Evolutionary conservation across 2,888 invertebrate species (phyloP).

Genomic region (Diloba caeruleocephala): DNA sequence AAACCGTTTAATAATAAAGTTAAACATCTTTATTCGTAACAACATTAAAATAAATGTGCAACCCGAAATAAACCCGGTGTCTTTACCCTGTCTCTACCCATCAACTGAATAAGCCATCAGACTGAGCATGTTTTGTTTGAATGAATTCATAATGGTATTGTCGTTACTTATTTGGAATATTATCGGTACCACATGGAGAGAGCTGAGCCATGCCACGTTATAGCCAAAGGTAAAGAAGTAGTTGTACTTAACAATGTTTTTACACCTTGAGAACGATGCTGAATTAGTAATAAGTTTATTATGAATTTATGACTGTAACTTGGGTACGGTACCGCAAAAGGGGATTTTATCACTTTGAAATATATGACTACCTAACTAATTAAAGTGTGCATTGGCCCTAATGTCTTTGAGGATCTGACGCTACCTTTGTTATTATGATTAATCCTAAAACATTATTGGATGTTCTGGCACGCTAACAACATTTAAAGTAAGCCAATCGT

Average conservation of each 20-base stretch:
- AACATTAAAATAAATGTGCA: neutral
- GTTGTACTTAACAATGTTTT: constrained; percentile 75
- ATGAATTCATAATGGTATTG: constrained; percentile 47
- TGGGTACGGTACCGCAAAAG: constrained; percentile 2
- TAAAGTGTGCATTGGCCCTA: neutral
- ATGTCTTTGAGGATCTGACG: too few relatives aligned
- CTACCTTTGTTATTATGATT: too few relatives aligned
- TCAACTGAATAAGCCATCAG: constrained; percentile 9
- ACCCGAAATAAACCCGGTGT: too few relatives aligned
- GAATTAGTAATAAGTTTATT: constrained; percentile 53
- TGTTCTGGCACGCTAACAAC: too few relatives aligned
- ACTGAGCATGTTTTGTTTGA: constrained; percentile 43
- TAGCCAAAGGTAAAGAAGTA: constrained; percentile 38
- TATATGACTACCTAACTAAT: neutral
- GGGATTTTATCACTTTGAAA: constrained; percentile 5
- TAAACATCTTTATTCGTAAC: too few relatives aligned
- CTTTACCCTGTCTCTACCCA: neutral
- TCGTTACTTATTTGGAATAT: constrained; percentile 61
- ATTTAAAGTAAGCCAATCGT: too few relatives aligned
- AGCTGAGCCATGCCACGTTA: constrained; percentile 63
- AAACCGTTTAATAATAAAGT: too few relatives aligned
- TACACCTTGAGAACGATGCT: constrained; percentile 68
- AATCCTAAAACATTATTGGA: too few relatives aligned
- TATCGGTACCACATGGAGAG: constrained; percentile 76
- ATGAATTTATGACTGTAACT: constrained; percentile 37